Evolutionary conservation across 2,797 vertebrate species (phyloP), one percentile per base, ranked within the genome.

Genomic region (Apogon hyalosoma): DNA sequence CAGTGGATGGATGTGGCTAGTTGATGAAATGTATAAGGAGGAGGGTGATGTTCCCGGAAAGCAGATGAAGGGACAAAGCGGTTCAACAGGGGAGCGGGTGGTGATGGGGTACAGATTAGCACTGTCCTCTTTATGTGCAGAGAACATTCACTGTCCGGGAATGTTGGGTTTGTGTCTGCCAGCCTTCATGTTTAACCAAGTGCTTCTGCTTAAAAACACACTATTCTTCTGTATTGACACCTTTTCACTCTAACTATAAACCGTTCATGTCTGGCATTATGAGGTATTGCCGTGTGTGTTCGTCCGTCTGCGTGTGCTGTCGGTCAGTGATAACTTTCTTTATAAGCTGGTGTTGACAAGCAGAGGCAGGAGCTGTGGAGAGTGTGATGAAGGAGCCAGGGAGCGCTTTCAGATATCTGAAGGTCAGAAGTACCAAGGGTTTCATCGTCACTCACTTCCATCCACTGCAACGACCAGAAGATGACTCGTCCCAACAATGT

Each of bases 261-360:
- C 53, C 7, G 56, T 51, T 57, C 11, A 42, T 56, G 48, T 59
- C 58, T 69, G 0, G n/a, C 18, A 3, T 19, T n/a, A 24, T 16
- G 15, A 62, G 41, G 16, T 33, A 12, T 33, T 15, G 36, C 46
- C 7, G 15, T 53, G 54, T 51, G 61, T 42, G 16, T 60, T 49
- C 59, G 73, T 56, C 38, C 58, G 21, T 53, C 46, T 62, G 64
- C 55, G 68, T 40, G 62, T 39, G 66, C 67, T 52, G 74, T 75
- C 21, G 4, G 50, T 12, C 59, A 43, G 52, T 41, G 82, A 80
- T 53, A 70, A 46, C 68, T 84, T 63, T 80, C 73, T 63, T 88
- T 84, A 91, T 92, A 85, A 69, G 69, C 73, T 76, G 69, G 86
- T 79, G 91, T 51, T 85, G 88, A 92, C 85, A 90, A 87, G 69